Base-by-base conservation (phyloP, 2,113 vertebrate species). In the Arvicanthis niloticus region DNA sequence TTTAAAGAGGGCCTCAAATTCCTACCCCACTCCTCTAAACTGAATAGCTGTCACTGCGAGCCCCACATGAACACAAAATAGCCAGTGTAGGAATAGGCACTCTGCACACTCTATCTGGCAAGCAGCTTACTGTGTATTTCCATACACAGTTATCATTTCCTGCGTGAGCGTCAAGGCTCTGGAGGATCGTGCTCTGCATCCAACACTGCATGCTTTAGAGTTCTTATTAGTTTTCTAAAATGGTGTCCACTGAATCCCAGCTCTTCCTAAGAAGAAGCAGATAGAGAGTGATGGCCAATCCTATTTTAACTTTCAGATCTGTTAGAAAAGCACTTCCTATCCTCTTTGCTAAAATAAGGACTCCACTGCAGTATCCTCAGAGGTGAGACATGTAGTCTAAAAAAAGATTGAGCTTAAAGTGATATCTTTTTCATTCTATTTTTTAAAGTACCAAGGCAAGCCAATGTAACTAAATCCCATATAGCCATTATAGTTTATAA, bases 261-360 rank as follows among this genome's bases (percentile, higher is more conserved):
- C 11, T 85, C 75, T 88, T 81, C 37, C 68, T 29, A 37, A 90
- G 42, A 91, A 90, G 76, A 90, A 95, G 58, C 16, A 81, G 45
- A 45, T 4, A 68, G 37, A 16, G 65, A 70, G n/a, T 19, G 51
- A 68, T 4, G 40, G 5, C 29, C 5, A 16, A 48, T 62, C 7
- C 51, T 73, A 56, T 80, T 84, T 95, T 84, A 88, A 88, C 7
- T 70, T 40, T 90, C n/a, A 62, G n/a, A 34, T 40, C 42, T 77
- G 19, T 45, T 42, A 89, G 60, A 89, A 95, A 97, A 93, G 76
- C 5, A 40, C 37, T 94, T 94, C 19, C 1, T 89, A 42, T 93
- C 92, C 51, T 81, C 51, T 80, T 93, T 75, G n/a, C 51, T 94
- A 88, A 95, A 96, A 88, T 95, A 90, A 88, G 62, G 84, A 96